These are phyloP conservation scores for Gymnopithys bicolor DNA, from an alignment of 2,797 vertebrate species.

Conservation along the genomic window DNA sequence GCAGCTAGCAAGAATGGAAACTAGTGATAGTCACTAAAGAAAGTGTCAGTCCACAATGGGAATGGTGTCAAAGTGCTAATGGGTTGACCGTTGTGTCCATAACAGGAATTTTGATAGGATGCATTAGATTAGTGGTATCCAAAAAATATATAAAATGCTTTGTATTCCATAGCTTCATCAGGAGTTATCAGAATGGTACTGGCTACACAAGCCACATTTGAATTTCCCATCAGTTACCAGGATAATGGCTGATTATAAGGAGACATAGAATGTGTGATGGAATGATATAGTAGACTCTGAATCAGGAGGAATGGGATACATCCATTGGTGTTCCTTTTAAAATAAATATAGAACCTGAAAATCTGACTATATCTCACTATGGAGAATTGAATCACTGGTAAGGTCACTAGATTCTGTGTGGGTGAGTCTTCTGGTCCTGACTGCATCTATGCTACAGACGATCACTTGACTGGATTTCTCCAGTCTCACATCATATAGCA, in stretches of 20 bases:
- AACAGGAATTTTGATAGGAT: not conserved
- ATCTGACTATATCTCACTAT: fast-evolving
- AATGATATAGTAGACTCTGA: not conserved
- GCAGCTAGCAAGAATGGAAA: not conserved
- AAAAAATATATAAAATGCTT: not conserved
- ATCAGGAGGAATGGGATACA: not conserved
- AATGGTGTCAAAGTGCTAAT: not conserved
- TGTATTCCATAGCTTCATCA: not conserved
- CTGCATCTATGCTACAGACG: not conserved
- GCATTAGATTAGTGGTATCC: not conserved
- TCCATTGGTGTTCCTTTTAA: not conserved
- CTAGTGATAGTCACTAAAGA: not conserved
- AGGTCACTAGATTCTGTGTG: not conserved
- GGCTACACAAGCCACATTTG: not conserved
- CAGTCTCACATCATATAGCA: not conserved
- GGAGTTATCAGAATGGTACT: not conserved
- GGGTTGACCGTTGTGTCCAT: not conserved
- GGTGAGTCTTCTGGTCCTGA: not conserved
- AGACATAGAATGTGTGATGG: not conserved
- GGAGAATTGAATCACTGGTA: not conserved
- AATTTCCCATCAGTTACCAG: not conserved
- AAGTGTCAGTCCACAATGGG: not conserved
- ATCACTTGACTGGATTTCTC: not conserved
- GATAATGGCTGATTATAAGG: not conserved
- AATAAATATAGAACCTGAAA: not conserved